Evolutionary conservation across 35 echinoderm and acorn worm genomes (phyloP).

Genomic region (Amphiura filiformis): DNA sequence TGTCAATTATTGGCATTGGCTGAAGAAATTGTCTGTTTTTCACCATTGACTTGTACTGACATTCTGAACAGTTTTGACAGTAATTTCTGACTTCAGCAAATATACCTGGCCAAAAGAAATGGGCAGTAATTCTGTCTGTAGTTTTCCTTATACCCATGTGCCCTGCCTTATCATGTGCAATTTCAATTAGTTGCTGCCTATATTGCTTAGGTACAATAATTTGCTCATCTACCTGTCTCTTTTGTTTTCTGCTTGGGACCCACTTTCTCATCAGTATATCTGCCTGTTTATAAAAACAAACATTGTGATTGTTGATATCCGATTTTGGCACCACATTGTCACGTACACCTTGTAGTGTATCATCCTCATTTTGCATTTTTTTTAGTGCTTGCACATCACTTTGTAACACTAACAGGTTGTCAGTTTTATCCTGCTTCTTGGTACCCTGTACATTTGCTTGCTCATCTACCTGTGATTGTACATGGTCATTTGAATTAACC

Average conservation of each 20-base stretch:
- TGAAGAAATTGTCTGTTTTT: background rate
- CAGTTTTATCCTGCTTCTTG: background rate
- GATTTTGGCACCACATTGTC: background rate
- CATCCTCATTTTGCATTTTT: background rate
- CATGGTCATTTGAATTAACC: background rate
- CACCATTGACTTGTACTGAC: background rate
- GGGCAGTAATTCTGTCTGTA: background rate
- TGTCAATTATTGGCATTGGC: conserved; percentile 4
- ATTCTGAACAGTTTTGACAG: background rate
- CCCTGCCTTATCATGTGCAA: conserved; percentile 3
- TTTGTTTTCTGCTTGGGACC: background rate
- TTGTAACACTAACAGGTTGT: no score
- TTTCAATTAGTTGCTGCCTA: background rate
- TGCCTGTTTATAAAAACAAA: background rate
- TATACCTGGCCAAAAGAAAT: conserved; percentile 20
- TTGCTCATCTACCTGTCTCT: background rate
- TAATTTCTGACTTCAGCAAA: background rate
- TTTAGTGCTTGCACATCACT: background rate
- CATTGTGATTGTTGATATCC: background rate
- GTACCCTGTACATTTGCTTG: background rate
- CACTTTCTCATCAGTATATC: background rate
- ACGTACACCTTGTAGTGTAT: background rate
- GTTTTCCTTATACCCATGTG: background rate
- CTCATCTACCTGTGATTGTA: background rate
- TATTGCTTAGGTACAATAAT: background rate